Conservation (phyloP, 2,797 vertebrate species). For the Danio albolineatus region DNA sequence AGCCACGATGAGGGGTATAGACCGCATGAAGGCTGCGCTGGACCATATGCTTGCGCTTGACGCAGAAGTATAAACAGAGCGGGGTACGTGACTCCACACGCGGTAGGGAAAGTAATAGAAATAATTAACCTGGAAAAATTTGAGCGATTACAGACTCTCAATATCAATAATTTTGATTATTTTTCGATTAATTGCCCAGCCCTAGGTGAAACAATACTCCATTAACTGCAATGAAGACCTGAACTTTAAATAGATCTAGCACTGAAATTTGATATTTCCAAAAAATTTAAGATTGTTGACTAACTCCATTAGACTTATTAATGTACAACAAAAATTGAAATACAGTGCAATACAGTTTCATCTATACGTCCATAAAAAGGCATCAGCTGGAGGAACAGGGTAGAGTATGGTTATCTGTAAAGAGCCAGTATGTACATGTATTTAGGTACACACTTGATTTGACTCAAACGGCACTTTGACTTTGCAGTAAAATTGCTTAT, state of each 20-base stretch:
- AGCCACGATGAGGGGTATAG: too few relatives aligned
- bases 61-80: too few relatives aligned
- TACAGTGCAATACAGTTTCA: neutral
- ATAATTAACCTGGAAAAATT: too few relatives aligned
- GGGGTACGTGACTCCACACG: too few relatives aligned
- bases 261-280: neutral
- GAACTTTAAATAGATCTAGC: neutral
- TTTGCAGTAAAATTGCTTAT: neutral
- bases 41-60: too few relatives aligned
- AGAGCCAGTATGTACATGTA: neutral
- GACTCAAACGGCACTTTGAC: neutral
- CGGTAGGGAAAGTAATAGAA: too few relatives aligned
- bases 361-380: neutral
- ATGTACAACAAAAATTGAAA: neutral
- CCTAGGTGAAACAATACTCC: neutral
- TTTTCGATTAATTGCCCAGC: too few relatives aligned
- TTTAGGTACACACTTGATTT: neutral
- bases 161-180: too few relatives aligned
- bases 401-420: neutral
- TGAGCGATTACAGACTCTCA: too few relatives aligned
- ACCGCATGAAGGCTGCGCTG: too few relatives aligned
- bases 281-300: neutral
- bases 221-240: neutral
- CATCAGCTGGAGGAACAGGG: conserved; percentile 21
- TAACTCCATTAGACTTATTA: neutral